A percentile compares a stretch with the other conserved stretches of the same genome.
These are phyloP conservation scores for Donacobius atricapilla DNA, from an alignment of 2,113 vertebrate genomes.

Conservation along the genomic window DNA sequence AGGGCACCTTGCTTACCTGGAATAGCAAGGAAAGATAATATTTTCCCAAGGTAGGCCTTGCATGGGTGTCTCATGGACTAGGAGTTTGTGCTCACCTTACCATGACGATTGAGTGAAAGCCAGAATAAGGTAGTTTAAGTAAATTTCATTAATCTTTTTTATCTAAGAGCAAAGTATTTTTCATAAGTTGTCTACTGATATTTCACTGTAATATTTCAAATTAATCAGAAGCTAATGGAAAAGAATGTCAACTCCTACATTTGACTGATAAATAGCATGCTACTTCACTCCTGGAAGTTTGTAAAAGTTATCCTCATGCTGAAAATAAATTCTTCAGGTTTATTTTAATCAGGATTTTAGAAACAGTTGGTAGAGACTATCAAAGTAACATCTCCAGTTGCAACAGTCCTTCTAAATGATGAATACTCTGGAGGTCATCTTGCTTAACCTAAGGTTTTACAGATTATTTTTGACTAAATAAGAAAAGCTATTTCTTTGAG, in stretches of 20 bases:
- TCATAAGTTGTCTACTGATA: not conserved
- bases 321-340: not conserved
- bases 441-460: not conserved
- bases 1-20: accelerated
- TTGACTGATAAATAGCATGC: not conserved
- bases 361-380: not conserved
- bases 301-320: not conserved
- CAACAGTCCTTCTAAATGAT: not conserved
- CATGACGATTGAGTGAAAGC: not conserved
- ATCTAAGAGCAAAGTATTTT: not conserved
- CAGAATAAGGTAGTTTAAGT: not conserved
- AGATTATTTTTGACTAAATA: not conserved
- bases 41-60: not conserved
- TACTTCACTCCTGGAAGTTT: not conserved
- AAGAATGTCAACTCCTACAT: not conserved
- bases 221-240: constrained; percentile 8
- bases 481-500: not conserved
- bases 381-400: not conserved
- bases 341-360: not conserved
- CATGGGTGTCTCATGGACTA: not conserved
- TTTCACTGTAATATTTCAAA: not conserved
- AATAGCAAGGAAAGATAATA: not conserved
- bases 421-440: not conserved
- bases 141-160: not conserved
- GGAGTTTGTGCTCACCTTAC: not conserved